Evolutionary conservation across 2,113 vertebrate genomes (phyloP).

Genomic region (Hippoglossus stenolepis): DNA sequence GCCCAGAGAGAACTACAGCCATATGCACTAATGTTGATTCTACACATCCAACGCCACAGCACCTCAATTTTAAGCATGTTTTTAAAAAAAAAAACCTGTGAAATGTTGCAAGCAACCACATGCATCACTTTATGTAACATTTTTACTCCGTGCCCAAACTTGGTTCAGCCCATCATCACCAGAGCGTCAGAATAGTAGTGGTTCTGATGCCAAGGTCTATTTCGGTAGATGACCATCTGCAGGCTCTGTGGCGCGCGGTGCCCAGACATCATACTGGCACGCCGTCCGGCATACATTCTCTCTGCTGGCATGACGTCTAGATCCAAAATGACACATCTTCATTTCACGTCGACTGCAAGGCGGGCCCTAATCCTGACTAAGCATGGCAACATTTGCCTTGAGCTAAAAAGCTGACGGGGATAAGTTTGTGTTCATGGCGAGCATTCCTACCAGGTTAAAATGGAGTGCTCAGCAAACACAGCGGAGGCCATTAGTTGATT

Average conservation of each 20-base stretch:
- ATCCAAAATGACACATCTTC: conserved; percentile 67
- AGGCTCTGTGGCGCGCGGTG: conserved; percentile 55
- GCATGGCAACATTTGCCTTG: conserved; percentile 44
- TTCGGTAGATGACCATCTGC: conserved; percentile 72
- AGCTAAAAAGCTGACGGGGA: conserved; percentile 44
- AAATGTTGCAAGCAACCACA: conserved; percentile 30
- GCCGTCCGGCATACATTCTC: conserved; percentile 42
- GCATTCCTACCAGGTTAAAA: conserved; percentile 45
- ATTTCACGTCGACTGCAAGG: conserved; percentile 60
- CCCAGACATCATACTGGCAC: conserved; percentile 59
- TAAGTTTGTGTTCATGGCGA: conserved; percentile 30
- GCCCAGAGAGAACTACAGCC: conserved; percentile 3
- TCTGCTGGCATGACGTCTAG: conserved; percentile 42
- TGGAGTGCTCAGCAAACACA: conserved; percentile 32
- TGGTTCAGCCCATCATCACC: conserved; percentile 40
- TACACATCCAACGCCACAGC: conserved; percentile 2
- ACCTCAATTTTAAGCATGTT: not conserved
- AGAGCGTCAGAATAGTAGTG: conserved; percentile 50
- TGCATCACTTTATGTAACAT: conserved; percentile 24
- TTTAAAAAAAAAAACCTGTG: no score
- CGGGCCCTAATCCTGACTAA: conserved; percentile 55
- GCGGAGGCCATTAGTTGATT: conserved; percentile 29
- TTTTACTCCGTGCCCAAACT: conserved; percentile 36
- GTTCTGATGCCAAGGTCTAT: conserved; percentile 56
- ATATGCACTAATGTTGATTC: conserved; percentile 25